Conservation (phyloP, 2,113 vertebrate genomes). For the Cavia porcellus region DNA sequence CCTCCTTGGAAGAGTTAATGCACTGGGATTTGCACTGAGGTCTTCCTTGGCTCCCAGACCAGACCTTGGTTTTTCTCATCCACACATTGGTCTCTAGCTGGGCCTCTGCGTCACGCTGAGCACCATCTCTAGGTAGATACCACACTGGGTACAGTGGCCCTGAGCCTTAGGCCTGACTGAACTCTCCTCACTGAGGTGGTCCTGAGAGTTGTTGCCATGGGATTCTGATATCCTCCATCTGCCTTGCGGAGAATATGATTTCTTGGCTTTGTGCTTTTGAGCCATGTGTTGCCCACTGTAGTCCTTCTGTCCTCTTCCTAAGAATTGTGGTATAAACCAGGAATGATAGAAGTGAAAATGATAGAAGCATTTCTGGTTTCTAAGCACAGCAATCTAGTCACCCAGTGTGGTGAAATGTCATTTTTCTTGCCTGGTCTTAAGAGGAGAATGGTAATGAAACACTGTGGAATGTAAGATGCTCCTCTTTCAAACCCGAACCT, state of each 20-base stretch:
- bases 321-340: not conserved
- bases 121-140: not conserved
- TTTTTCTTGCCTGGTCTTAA: not conserved
- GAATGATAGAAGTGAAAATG: not conserved
- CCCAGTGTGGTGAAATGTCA: not conserved
- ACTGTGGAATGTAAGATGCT: not conserved
- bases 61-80: not conserved
- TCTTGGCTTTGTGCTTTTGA: not conserved
- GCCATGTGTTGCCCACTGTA: not conserved
- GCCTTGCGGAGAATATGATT: not conserved
- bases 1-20: not conserved
- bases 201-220: not conserved
- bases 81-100: not conserved
- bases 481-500: too few relatives aligned
- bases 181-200: not conserved
- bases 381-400: not conserved
- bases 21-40: not conserved
- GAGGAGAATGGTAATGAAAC: not conserved
- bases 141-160: too few relatives aligned
- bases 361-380: not conserved
- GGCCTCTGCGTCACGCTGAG: not conserved
- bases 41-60: not conserved
- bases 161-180: not conserved
- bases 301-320: slow-evolving; percentile 9
- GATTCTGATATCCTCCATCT: not conserved